Percentiles rank a stretch among this genome's conserved stretches.
Evolutionary conservation across 2,113 vertebrate species (phyloP).

Genomic region (Odontesthes bonariensis): DNA sequence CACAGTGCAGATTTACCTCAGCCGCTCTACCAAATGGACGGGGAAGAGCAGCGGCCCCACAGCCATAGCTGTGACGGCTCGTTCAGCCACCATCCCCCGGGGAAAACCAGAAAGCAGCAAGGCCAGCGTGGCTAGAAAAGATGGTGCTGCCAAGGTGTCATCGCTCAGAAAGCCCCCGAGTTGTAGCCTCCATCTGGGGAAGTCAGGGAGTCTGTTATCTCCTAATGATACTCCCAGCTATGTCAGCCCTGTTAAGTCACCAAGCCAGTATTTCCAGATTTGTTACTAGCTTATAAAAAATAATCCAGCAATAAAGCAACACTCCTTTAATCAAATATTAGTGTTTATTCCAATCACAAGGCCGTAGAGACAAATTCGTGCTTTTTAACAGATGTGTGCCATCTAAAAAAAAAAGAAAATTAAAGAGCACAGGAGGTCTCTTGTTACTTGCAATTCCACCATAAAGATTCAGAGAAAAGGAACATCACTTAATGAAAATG

Average conservation of each 20-base stretch:
- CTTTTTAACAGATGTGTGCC: slow-evolving; percentile 12
- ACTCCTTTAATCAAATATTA: background rate
- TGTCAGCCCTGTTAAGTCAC: slow-evolving; percentile 84
- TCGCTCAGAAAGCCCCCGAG: slow-evolving; percentile 73
- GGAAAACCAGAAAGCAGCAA: slow-evolving; percentile 73
- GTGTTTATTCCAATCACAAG: slow-evolving; percentile 1
- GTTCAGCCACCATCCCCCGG: slow-evolving; percentile 61
- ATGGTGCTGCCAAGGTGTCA: slow-evolving; percentile 51
- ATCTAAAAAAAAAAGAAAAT: background rate
- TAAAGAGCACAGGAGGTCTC: background rate
- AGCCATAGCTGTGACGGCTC: slow-evolving; percentile 65
- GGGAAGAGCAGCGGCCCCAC: slow-evolving; percentile 69
- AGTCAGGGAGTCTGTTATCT: slow-evolving; percentile 80
- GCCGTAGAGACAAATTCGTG: background rate
- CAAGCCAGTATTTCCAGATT: slow-evolving; percentile 86
- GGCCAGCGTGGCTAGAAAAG: slow-evolving; percentile 65
- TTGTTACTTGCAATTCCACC: background rate
- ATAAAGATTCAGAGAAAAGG: slow-evolving; percentile 11
- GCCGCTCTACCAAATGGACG: slow-evolving; percentile 76
- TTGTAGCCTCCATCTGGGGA: slow-evolving; percentile 79
- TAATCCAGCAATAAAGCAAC: background rate
- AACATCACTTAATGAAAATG: background rate
- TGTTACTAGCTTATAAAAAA: slow-evolving; percentile 66
- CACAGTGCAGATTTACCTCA: slow-evolving; percentile 85
- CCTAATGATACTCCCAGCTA: slow-evolving; percentile 84